Evolutionary conservation across 2,113 vertebrate species (phyloP).

Genomic region (Prionailurus bengalensis): DNA sequence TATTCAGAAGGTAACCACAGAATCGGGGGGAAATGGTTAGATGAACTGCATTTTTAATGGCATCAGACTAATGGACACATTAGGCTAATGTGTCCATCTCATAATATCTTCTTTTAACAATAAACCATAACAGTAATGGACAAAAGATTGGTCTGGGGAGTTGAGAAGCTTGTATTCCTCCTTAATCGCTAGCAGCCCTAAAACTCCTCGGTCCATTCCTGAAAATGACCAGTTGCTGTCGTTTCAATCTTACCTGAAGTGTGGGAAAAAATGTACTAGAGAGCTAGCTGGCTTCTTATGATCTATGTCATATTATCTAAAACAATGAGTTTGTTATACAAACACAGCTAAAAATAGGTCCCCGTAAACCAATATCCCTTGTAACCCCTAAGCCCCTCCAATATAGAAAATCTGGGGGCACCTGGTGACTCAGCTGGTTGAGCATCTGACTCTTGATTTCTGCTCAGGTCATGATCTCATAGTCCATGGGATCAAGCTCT

Average conservation of each 20-base stretch:
- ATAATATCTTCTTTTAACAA: conserved; percentile 7
- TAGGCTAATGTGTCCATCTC: not conserved
- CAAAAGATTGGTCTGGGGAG: not conserved
- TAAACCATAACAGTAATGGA: not conserved
- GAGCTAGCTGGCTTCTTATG: not conserved
- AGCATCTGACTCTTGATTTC: too few relatives aligned
- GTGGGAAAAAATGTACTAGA: not conserved
- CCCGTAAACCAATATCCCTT: not conserved
- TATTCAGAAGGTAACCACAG: not conserved
- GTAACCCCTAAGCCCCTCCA: not conserved
- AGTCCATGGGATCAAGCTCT: too few relatives aligned
- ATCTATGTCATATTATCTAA: not conserved
- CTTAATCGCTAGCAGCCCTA: not conserved
- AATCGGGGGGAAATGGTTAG: not conserved
- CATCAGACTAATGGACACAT: not conserved
- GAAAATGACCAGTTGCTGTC: not conserved
- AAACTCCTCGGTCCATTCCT: not conserved
- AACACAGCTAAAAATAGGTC: not conserved
- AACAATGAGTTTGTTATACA: not conserved
- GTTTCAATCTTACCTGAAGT: not conserved
- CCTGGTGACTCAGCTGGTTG: too few relatives aligned
- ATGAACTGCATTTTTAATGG: not conserved
- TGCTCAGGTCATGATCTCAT: too few relatives aligned
- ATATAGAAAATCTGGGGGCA: not conserved
- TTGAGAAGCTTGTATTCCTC: not conserved